Base-by-base conservation (phyloP, 2,797 vertebrate genomes). In the Sorex maritimensis region DNA sequence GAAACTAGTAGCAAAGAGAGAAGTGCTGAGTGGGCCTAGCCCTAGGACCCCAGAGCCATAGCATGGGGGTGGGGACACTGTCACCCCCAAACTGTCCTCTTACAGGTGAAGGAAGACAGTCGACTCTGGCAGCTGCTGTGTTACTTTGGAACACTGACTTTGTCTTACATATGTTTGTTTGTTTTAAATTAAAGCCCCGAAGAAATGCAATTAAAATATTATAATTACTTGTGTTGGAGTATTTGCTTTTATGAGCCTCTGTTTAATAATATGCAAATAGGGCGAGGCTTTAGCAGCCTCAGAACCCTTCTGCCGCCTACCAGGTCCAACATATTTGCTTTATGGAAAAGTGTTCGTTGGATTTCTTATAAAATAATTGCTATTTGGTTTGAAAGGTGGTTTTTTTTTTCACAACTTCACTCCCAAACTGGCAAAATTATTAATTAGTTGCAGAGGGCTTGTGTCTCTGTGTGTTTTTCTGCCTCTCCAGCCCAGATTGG, bases 191-290 rank as follows among this genome's bases (percentile, higher is more conserved):
- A 89, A 97, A 96, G 92, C 95, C 97, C 96, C 3, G 58, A 97
- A 97, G 97, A 97, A 97, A 97, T 0, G 19, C 89, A 97, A 97
- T 98, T 98, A 98, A 97, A 98, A 97, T 97, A 97, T 97, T 97
- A 85, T 97, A 97, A 98, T 98, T 98, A 97, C 97, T 97, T 97
- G 90, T 73, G 21, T 80, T 65, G 80, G 93, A 95, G 79, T 97
- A 94, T 97, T 98, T 97, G 96, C 95, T 97, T 98, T 97, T 94
- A 97, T 96, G 93, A 26, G 88, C 65, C 81, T 71, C 94, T 94
- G 82, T 96, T 97, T 93, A 97, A 97, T 97, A 92, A 81, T 79
- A 98, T 98, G 97, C 96, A 98, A 96, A 97, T 96, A 65, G 73
- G 75, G 81, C 89, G 89, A 34, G 30, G 9, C 88, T 96, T 97